Percentiles rank a stretch among this genome's conserved stretches.
phyloP scores from a whole-genome alignment of 1,140 invertebrate genomes.

The Philotrypesis tridentata region DNA sequence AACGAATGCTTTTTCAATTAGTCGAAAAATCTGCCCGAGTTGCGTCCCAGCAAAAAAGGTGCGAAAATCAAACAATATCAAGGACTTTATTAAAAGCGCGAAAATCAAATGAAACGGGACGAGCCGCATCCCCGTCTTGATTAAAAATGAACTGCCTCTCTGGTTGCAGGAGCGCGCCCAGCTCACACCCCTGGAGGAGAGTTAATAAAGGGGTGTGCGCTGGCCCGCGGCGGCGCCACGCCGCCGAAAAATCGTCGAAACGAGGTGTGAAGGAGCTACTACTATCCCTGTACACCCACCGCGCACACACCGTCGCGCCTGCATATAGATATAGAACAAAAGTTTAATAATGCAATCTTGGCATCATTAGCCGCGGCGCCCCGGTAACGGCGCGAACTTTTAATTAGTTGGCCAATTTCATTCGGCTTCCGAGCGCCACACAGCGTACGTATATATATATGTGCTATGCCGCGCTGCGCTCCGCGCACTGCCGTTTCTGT shows the following conservation, averaged over 20 bases:
- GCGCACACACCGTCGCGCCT: too few species aligned
- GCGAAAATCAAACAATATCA: background rate
- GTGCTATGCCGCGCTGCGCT: too few species aligned
- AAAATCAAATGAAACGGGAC: background rate
- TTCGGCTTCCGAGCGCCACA: constrained; percentile 59
- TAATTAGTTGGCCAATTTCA: constrained; percentile 73
- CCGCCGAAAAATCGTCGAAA: constrained; percentile 11
- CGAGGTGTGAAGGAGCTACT: background rate
- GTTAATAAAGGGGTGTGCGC: constrained; percentile 14
- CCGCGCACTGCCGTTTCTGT: constrained; percentile 62
- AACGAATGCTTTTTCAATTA: too few species aligned
- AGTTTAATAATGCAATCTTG: constrained; percentile 73
- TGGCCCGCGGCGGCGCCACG: constrained; percentile 2
- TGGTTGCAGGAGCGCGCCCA: background rate
- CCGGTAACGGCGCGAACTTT: constrained; percentile 71
- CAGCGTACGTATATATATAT: too few species aligned
- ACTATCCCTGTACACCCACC: background rate
- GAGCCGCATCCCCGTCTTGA: background rate
- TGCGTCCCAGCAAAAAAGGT: too few species aligned
- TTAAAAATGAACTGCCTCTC: constrained; percentile 39
- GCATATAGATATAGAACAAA: constrained; percentile 10
- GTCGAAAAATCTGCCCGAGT: background rate
- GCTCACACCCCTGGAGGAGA: background rate
- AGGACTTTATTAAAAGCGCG: background rate
- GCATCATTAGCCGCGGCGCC: constrained; percentile 67